A percentile compares a stretch with the other conserved stretches of the same genome.
Evolutionary conservation across 23 tunicate species (phyloP).

Genomic region (Halocynthia aurantium): DNA sequence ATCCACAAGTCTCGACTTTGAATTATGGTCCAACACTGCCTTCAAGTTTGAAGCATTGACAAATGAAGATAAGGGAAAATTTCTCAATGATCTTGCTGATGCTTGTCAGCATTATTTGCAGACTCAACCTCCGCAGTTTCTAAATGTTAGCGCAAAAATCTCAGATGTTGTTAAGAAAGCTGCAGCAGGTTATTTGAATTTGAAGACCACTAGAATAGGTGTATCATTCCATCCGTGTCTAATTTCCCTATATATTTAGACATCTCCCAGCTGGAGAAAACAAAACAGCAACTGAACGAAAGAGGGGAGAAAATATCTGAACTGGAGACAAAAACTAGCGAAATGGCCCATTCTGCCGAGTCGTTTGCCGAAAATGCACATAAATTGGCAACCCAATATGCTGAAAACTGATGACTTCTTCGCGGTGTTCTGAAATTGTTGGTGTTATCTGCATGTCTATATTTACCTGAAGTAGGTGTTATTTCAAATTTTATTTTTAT

Average conservation of each 20-base stretch:
- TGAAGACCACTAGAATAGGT: too few relatives aligned
- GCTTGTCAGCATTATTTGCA: slow-evolving; percentile 40
- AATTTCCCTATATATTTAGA: background rate
- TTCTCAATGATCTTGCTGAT: slow-evolving; percentile 47
- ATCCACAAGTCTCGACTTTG: slow-evolving; percentile 31
- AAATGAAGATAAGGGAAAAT: slow-evolving; percentile 62
- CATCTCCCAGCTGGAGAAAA: slow-evolving; percentile 40
- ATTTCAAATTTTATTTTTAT: too few relatives aligned
- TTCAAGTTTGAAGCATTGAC: slow-evolving; percentile 56
- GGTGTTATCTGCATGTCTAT: too few relatives aligned
- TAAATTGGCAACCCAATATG: slow-evolving; percentile 53
- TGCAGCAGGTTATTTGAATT: background rate
- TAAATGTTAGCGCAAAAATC: slow-evolving; percentile 40
- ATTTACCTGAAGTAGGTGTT: too few relatives aligned
- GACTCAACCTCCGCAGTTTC: slow-evolving; percentile 37
- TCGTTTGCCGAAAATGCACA: slow-evolving; percentile 65
- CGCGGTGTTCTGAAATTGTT: too few relatives aligned
- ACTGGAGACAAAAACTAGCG: slow-evolving; percentile 57
- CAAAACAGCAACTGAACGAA: slow-evolving; percentile 51
- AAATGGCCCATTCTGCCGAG: slow-evolving; percentile 69
- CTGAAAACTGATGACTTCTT: too few relatives aligned
- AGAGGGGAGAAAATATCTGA: slow-evolving; percentile 60
- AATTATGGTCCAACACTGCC: slow-evolving; percentile 61
- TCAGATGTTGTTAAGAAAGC: background rate
- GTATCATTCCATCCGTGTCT: too few relatives aligned